These are phyloP conservation scores for Homalodisca vitripennis DNA, from an alignment of 1,140 invertebrate genomes.

Conservation along the genomic window DNA sequence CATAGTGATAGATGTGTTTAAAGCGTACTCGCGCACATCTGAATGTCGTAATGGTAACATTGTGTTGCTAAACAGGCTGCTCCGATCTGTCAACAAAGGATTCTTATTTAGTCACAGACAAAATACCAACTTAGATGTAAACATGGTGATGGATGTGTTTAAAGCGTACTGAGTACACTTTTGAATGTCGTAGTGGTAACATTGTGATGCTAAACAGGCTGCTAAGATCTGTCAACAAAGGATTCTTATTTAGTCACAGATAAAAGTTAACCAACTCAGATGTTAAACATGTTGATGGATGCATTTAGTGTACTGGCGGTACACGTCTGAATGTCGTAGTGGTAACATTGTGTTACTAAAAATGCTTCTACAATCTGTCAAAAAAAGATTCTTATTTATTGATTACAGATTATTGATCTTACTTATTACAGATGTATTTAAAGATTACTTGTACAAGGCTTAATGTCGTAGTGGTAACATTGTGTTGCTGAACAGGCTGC, in stretches of 20 bases:
- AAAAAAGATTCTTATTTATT: too few species aligned
- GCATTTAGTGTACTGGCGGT: too few species aligned
- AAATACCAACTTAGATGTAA: neutral
- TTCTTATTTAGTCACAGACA: neutral
- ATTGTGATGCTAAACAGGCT: neutral
- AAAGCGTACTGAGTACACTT: neutral
- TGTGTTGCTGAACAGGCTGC: too few species aligned
- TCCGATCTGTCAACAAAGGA: neutral
- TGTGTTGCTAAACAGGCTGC: constrained; percentile 3
- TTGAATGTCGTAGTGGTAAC: neutral
- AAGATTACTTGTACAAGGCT: too few species aligned
- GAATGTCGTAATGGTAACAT: neutral
- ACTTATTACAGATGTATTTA: too few species aligned
- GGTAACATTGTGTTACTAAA: too few species aligned
- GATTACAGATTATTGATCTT: too few species aligned
- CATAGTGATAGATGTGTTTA: constrained; percentile 10
- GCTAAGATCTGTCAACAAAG: neutral
- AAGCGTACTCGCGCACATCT: constrained; percentile 7
- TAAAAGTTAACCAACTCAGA: neutral
- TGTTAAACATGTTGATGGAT: too few species aligned
- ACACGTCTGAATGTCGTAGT: too few species aligned
- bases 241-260: neutral
- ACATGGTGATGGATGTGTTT: neutral
- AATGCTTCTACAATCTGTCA: too few species aligned
- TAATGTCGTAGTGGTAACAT: too few species aligned